Evolutionary conservation across 2,888 invertebrate genomes (phyloP), one percentile per base, ranked within the genome.

Genomic region (Autographa gamma): DNA sequence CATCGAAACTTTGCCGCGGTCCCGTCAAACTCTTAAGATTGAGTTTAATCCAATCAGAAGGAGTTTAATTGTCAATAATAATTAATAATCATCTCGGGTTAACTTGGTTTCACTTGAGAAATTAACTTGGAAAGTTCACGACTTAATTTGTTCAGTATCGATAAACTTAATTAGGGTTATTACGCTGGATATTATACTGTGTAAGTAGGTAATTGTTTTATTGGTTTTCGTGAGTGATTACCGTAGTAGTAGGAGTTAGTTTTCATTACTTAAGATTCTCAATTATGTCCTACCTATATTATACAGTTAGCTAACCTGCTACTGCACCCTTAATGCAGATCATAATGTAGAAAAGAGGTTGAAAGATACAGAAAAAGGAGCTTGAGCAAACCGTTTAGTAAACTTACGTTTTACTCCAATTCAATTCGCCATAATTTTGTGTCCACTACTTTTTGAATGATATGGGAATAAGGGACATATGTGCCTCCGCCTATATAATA

Each of bases 11-110:
- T 80, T 70, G 61, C 65, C 54, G 63, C 63, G 60, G 71, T 77
- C 80, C 79, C 68, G 83, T 74, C 85, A 74, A 88, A 89, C 85
- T 89, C 82, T 73, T 73, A 92, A 92, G 93, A 93, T 93, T 93
- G 86, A 76, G 74, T 86, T 85, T 91, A 94, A 94, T 94, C 88
- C 88, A 93, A 92, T 93, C 87, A 89, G 81, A 77, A 81, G 73
- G 70, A 89, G 91, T 90, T 91, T 91, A 92, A 93, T 93, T 93
- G 92, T 90, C 92, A 91, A 93, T 93, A 91, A 86, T 90, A 91
- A 92, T 88, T 93, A 91, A 87, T 90, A 91, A 92, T 88, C 89
- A 88, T 87, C 80, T 77, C 83, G 89, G 91, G 89, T 90, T 92
- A 93, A 93, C 88, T 92, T 81, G 83, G 85, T 89, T 89, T 86